phyloP scores from a whole-genome alignment of 2,797 vertebrate species.

The Falco rusticolus region DNA sequence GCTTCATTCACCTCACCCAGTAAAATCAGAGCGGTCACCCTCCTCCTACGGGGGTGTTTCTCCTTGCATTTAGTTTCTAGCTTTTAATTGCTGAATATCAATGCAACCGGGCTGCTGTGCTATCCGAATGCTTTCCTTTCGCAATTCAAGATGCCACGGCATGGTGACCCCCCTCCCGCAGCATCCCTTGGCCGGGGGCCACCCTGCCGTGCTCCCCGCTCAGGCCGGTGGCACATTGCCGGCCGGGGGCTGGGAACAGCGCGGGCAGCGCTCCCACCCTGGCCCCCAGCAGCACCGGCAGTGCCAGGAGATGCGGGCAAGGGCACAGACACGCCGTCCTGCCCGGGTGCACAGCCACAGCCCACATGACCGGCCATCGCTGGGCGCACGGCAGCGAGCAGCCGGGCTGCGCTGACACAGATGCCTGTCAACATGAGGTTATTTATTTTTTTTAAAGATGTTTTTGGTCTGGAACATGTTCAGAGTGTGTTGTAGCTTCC shows the following conservation, averaged over 20 bases:
- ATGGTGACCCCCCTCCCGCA: neutral
- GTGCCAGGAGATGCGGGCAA: neutral
- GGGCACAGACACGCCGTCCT: fast-evolving
- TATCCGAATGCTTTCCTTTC: neutral
- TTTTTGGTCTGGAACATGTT: neutral
- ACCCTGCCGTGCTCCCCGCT: neutral
- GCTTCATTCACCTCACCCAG: neutral
- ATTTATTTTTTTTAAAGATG: neutral
- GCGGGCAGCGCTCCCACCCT: neutral
- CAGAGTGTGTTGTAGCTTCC: neutral
- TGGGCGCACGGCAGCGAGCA: neutral
- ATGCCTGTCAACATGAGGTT: neutral
- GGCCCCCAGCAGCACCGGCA: neutral
- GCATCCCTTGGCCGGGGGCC: neutral
- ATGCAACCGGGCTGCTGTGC: fast-evolving
- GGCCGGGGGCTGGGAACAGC: neutral
- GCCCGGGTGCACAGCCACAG: neutral
- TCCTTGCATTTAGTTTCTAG: neutral
- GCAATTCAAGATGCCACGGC: neutral
- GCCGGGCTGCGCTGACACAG: fast-evolving
- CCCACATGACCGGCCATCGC: fast-evolving
- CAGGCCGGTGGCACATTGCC: neutral
- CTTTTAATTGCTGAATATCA: neutral
- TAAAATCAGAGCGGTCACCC: neutral
- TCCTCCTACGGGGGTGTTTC: neutral